These are phyloP conservation scores for Pseudorasbora parva DNA, from an alignment of 2,113 vertebrate genomes.

Conservation along the genomic window DNA sequence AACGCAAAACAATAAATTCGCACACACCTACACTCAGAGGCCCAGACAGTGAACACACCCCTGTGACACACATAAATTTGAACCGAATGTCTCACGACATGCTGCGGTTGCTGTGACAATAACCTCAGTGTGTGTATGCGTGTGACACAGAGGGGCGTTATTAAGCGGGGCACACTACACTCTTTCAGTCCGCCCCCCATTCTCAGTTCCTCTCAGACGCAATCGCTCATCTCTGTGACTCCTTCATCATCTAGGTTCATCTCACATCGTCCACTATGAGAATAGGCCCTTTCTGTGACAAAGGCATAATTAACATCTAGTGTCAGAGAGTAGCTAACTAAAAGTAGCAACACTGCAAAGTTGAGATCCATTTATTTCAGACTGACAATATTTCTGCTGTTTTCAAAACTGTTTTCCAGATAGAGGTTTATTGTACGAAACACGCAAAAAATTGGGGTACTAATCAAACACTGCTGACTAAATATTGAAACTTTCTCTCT, in stretches of 20 bases:
- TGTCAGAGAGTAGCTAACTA: neutral
- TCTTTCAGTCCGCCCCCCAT: conserved; percentile 44
- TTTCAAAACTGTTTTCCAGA: neutral
- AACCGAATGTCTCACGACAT: conserved; percentile 53
- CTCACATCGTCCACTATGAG: conserved; percentile 17
- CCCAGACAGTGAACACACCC: conserved; percentile 31
- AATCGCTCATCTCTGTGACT: conserved; percentile 14
- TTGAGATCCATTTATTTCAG: neutral
- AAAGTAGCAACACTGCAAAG: neutral
- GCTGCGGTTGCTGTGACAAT: conserved; percentile 55
- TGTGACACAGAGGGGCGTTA: conserved; percentile 50
- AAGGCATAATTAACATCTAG: conserved; percentile 18
- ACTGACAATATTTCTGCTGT: neutral
- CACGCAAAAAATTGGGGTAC: neutral
- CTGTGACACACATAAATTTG: conserved; percentile 43
- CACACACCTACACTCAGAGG: conserved; percentile 7
- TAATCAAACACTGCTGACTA: neutral
- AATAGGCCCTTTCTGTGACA: conserved; percentile 16
- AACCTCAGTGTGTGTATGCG: conserved; percentile 49
- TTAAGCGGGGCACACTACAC: conserved; percentile 46
- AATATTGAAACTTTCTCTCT: neutral
- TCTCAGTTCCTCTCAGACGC: conserved; percentile 13
- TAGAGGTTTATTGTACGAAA: neutral
- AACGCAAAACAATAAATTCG: neutral
- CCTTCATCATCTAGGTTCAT: conserved; percentile 34